Percentiles rank a stretch among this genome's conserved stretches.
Conservation (phyloP, 2,888 invertebrate genomes). For the Oxystoma pomonae region DNA sequence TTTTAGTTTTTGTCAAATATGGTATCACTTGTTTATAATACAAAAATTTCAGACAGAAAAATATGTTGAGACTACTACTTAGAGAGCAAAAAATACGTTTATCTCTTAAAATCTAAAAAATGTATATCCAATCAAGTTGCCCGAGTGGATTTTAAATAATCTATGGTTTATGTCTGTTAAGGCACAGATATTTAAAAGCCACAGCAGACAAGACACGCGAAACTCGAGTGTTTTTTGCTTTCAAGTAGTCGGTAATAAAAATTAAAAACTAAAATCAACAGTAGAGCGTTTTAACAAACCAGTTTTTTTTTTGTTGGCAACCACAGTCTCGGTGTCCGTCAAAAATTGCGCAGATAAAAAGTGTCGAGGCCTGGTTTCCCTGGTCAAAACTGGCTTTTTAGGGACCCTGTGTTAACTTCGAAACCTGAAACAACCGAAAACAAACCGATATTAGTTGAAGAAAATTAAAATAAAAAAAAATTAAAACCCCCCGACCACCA, state of each 20-base stretch:
- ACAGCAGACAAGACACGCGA: not conserved
- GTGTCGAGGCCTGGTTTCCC: constrained; percentile 40
- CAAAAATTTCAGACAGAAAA: not conserved
- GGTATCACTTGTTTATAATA: not conserved
- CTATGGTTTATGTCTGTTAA: not conserved
- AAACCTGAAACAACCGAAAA: not conserved
- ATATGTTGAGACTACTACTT: not conserved
- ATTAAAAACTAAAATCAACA: not conserved
- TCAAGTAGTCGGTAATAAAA: not conserved
- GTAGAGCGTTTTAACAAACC: not conserved
- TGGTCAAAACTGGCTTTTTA: not conserved
- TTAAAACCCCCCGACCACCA: no score
- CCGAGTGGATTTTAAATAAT: not conserved
- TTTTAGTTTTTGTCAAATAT: constrained; percentile 1
- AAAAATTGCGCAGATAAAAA: constrained; percentile 49
- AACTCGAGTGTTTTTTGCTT: not conserved
- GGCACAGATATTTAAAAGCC: not conserved
- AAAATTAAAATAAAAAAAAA: no score
- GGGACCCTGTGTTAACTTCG: not conserved
- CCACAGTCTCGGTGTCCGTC: constrained; percentile 33
- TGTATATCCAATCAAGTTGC: not conserved
- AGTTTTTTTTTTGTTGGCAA: constrained; percentile 12
- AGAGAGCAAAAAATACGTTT: not conserved
- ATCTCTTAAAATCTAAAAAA: not conserved
- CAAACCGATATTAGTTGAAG: no score